phyloP scores from a whole-genome alignment of 2,888 invertebrate species.

The Drosophila rubida region DNA sequence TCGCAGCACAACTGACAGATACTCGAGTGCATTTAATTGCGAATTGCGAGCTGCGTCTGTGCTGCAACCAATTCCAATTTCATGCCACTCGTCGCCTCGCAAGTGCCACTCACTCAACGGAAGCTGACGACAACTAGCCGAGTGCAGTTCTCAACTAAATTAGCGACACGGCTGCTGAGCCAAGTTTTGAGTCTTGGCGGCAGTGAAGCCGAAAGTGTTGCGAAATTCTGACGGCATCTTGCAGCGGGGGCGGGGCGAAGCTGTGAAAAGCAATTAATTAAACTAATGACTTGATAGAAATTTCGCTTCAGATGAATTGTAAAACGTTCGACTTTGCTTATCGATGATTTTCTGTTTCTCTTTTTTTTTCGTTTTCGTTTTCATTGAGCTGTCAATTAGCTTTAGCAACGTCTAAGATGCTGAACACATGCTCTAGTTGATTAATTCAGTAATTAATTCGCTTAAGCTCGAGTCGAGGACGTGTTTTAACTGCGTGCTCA shows the following conservation, averaged over 20 bases:
- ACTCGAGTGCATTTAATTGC: conserved; percentile 56
- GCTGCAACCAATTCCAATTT: conserved; percentile 56
- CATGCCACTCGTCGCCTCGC: conserved; percentile 53
- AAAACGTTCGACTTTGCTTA: conserved; percentile 17
- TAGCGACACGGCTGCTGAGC: conserved; percentile 10
- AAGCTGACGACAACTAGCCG: conserved; percentile 24
- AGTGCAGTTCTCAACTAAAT: conserved; percentile 26
- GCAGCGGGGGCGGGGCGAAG: too few species aligned
- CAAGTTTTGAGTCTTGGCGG: neutral
- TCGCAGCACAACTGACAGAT: conserved; percentile 54
- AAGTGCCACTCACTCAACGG: conserved; percentile 36
- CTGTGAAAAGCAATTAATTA: conserved; percentile 70
- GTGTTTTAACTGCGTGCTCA: neutral
- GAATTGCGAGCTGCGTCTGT: conserved; percentile 43
- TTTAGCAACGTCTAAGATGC: neutral
- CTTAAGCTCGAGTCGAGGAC: neutral
- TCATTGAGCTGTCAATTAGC: conserved; percentile 4
- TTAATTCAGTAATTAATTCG: conserved; percentile 1
- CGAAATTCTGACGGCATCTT: too few species aligned
- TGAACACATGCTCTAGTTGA: conserved; percentile 2
- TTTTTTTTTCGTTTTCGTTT: neutral
- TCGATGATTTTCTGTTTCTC: conserved; percentile 14
- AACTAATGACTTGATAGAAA: conserved; percentile 72
- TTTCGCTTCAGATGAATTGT: conserved; percentile 11
- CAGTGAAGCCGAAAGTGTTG: conserved; percentile 48